Base-by-base conservation (phyloP, 2,113 vertebrate genomes). In the Oophaga pumilio region DNA sequence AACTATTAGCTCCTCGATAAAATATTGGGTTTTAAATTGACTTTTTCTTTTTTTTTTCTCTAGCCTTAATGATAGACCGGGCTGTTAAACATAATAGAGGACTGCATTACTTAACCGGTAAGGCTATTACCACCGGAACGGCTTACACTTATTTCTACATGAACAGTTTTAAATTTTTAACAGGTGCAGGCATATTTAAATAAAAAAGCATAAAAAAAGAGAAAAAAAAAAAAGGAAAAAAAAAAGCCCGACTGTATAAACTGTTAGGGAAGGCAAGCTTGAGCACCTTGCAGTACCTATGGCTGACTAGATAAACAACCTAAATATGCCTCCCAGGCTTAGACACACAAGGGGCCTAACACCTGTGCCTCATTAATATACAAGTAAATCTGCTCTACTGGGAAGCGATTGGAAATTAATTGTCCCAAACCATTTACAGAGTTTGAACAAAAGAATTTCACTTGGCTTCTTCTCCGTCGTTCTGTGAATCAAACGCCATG, bases 351-450 rank as follows among this genome's bases (percentile, higher is more conserved):
- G 93, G 94, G 95, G 94, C 94, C 93, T 94, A 94, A 96, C 95
- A 96, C 95, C 95, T 96, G 95, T 94, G 93, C 93, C 94, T 96
- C 95, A 96, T 96, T 96, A 96, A 95, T 95, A 95, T 94, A 94
- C 94, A 94, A 95, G 93, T 92, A 94, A 95, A 96, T 94, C 94
- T 95, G 94, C 92, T 95, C 94, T 93, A 92, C 94, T 94, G 94
- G 94, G 95, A 95, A 94, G 95, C 94, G 95, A 95, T 95, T 94
- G 94, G 94, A 96, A 96, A 96, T 96, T 95, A 96, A 96, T 96
- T 95, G 95, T 96, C 95, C 94, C 93, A 94, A 95, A 95, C 94
- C 93, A 95, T 94, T 93, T 92, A 94, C 92, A 90, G 93, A 94
- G 92, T 92, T 91, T 94, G 94, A 95, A 95, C 95, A 94, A 94